These are phyloP conservation scores for Chrysina gloriosa DNA, from an alignment of 2,888 invertebrate genomes.

Conservation along the genomic window DNA sequence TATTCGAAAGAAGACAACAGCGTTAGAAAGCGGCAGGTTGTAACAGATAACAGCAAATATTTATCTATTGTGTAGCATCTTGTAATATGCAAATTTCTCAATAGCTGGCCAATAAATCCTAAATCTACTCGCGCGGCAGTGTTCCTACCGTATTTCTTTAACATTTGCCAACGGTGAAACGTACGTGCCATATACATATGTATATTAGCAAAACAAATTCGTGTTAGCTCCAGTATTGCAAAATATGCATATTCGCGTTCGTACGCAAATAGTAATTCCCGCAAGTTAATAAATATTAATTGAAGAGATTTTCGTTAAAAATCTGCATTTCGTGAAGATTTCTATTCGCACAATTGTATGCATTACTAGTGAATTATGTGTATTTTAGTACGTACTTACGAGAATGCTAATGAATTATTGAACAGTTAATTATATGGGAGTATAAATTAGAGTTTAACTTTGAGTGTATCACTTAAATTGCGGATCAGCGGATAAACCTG, in stretches of 20 bases:
- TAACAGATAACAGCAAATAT: neutral
- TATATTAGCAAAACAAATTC: neutral
- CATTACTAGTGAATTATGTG: neutral
- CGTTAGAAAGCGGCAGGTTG: neutral
- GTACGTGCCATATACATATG: no score
- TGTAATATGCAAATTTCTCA: constrained; percentile 12
- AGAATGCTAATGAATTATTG: constrained; percentile 16
- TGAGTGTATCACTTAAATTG: neutral
- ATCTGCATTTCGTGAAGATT: no score
- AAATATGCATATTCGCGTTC: neutral
- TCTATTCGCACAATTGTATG: neutral
- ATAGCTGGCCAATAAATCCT: constrained; percentile 11
- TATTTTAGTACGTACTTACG: neutral
- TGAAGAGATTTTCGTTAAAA: no score
- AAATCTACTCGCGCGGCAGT: neutral
- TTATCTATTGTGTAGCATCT: neutral
- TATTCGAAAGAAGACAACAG: neutral
- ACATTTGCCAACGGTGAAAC: constrained; percentile 1
- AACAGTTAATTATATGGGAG: neutral
- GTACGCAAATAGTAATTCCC: neutral
- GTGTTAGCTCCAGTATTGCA: neutral
- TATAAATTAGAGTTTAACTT: neutral
- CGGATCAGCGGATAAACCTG: neutral
- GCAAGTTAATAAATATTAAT: no score
- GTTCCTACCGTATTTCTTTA: neutral